Evolutionary conservation across 2,888 invertebrate species (phyloP).

Genomic region (Patella pellucida): DNA sequence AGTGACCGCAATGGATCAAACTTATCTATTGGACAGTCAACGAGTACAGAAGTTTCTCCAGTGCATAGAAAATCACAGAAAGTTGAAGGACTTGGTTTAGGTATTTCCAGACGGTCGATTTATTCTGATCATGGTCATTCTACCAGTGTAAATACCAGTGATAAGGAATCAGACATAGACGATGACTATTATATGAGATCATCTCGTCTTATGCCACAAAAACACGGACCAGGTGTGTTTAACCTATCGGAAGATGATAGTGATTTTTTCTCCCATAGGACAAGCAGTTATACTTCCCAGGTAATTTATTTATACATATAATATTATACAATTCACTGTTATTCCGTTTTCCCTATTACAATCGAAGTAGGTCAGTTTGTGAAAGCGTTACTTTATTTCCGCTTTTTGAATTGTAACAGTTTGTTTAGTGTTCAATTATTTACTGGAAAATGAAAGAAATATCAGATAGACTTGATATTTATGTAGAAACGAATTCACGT

Average conservation of each 20-base stretch:
- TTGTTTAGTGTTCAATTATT: no score
- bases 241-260: constrained; percentile 21
- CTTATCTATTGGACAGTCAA: constrained; percentile 23
- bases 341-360: no score
- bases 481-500: no score
- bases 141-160: constrained; percentile 31
- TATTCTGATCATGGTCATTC: constrained; percentile 32
- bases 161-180: constrained; percentile 29
- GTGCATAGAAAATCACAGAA: not conserved
- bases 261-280: constrained; percentile 17
- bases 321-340: no score
- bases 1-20: constrained; percentile 2
- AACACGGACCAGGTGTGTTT: constrained; percentile 24
- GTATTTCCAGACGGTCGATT: constrained; percentile 25
- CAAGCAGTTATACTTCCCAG: constrained; percentile 6
- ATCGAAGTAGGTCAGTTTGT: no score
- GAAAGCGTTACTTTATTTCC: no score
- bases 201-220: constrained; percentile 25
- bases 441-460: no score
- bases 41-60: constrained; percentile 28
- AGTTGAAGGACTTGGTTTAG: not conserved
- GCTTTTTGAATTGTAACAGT: no score
- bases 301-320: not conserved
- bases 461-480: no score
- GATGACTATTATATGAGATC: constrained; percentile 27